These are phyloP conservation scores for Apotomis betuletana DNA, from an alignment of 2,888 invertebrate species.

Conservation along the genomic window DNA sequence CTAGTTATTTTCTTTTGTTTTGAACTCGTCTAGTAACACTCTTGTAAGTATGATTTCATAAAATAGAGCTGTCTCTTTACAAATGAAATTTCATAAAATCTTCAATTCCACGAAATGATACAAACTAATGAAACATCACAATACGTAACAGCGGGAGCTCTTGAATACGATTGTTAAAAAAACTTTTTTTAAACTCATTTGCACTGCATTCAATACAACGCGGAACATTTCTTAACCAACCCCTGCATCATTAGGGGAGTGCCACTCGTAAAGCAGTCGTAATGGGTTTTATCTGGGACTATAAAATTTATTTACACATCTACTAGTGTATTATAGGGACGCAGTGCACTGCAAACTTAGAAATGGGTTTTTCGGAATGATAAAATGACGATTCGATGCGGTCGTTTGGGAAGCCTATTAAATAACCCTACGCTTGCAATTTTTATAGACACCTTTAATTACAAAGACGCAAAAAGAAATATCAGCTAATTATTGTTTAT, in stretches of 20 bases:
- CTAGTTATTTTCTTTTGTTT: too few species aligned
- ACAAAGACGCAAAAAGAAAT: too few species aligned
- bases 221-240: slow-evolving; percentile 43
- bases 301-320: slow-evolving; percentile 80
- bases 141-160: slow-evolving; percentile 17
- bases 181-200: slow-evolving; percentile 36
- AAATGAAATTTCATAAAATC: not conserved
- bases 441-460: not conserved
- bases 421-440: not conserved
- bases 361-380: slow-evolving; percentile 33
- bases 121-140: slow-evolving; percentile 13
- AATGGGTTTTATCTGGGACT: slow-evolving; percentile 78
- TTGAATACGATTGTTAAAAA: slow-evolving; percentile 12
- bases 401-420: not conserved
- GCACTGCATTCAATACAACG: slow-evolving; percentile 39
- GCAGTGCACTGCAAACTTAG: slow-evolving; percentile 54
- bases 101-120: not conserved
- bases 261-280: slow-evolving; percentile 74
- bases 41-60: not conserved
- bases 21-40: too few species aligned
- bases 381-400: slow-evolving; percentile 46
- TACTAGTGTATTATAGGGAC: slow-evolving; percentile 63
- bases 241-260: slow-evolving; percentile 78
- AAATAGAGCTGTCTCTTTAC: not conserved
- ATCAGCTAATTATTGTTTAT: too few species aligned